These are phyloP conservation scores for Protosalanx chinensis DNA, from an alignment of 2,797 vertebrate species.

Conservation along the genomic window DNA sequence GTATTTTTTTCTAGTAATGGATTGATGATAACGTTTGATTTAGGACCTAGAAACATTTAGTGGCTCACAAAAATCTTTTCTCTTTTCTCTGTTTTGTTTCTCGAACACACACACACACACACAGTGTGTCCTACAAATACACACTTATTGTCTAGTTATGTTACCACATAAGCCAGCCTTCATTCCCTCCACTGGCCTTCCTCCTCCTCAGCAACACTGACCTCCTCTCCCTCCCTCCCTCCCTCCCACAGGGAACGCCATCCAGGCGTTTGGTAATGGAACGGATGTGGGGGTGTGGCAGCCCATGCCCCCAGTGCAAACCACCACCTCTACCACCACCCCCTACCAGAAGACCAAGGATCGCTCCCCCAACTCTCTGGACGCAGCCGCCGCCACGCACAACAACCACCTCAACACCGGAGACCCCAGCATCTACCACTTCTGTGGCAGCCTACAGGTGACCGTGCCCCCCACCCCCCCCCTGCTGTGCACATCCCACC, in stretches of 20 bases:
- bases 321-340: conserved; percentile 74
- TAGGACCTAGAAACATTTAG: not conserved
- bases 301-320: conserved; percentile 80
- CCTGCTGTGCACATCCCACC: too few relatives aligned
- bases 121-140: not conserved
- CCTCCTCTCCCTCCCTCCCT: conserved; percentile 6
- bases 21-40: not conserved
- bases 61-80: not conserved
- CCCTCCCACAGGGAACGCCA: conserved; percentile 83
- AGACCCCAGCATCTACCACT: conserved; percentile 72
- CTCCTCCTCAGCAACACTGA: not conserved
- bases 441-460: conserved; percentile 94
- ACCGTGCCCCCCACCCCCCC: conserved; percentile 35
- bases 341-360: conserved; percentile 79
- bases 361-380: conserved; percentile 59
- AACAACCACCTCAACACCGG: conserved; percentile 76
- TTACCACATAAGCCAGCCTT: not conserved
- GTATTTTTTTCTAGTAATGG: not conserved
- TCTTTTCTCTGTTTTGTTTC: not conserved
- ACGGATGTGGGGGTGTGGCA: conserved; percentile 95
- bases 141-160: not conserved
- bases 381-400: conserved; percentile 72
- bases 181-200: not conserved
- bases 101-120: too few relatives aligned
- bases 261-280: conserved; percentile 96